A percentile compares a stretch with the other conserved stretches of the same genome.
phyloP scores from a whole-genome alignment of 2,797 vertebrate species.

The Spizella passerina region DNA sequence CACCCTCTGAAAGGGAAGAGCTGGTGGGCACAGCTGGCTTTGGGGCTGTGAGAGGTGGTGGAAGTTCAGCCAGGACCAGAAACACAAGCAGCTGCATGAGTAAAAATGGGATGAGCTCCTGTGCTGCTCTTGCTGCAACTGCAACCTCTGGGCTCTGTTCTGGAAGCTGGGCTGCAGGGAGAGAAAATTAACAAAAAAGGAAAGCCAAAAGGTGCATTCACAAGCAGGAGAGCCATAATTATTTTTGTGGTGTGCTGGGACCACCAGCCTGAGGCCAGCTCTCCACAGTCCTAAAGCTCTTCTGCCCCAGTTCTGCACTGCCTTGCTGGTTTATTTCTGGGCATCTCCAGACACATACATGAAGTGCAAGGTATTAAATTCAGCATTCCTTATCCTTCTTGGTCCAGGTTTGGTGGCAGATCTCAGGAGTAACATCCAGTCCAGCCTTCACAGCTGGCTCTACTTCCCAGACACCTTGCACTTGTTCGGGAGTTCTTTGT shows the following conservation, averaged over 20 bases:
- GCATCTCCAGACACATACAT: background rate
- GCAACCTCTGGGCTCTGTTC: background rate
- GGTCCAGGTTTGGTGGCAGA: background rate
- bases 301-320: background rate
- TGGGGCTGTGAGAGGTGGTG: background rate
- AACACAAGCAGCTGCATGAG: background rate
- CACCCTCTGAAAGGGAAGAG: background rate
- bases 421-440: rapidly evolving
- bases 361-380: background rate
- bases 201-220: background rate
- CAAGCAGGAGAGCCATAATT: background rate
- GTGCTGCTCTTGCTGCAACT: background rate
- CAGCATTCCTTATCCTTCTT: background rate
- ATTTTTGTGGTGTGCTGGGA: background rate
- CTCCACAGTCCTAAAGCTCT: background rate
- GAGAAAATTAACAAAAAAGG: background rate
- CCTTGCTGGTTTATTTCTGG: background rate
- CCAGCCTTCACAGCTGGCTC: background rate
- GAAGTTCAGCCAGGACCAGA: background rate
- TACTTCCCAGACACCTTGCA: background rate
- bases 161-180: background rate
- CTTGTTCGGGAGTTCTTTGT: background rate
- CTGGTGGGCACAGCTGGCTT: background rate
- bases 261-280: background rate
- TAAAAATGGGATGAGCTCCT: background rate